Evolutionary conservation across 2,888 invertebrate species (phyloP), one percentile per base, ranked within the genome.

Genomic region (Ophion obscuratus): DNA sequence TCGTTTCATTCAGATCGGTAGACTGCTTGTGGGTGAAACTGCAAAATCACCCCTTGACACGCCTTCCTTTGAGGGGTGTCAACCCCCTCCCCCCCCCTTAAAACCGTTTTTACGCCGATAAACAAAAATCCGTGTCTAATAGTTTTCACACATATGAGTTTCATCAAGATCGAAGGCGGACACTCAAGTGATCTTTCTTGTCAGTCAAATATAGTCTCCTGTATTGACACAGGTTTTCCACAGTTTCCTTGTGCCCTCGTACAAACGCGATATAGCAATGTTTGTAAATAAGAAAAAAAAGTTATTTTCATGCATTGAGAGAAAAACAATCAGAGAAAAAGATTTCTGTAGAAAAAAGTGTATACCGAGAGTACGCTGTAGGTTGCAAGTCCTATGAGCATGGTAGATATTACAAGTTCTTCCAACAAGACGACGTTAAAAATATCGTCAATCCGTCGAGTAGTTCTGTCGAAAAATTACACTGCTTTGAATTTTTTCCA

Each of bases 371-470:
- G 67, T 27, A 85, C 44, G 68, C 77, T 81, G 59, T 87, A 87
- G 4, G 68, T 14, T 24, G 86, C 57, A 6, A 88, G 80, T 36
- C 82, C 87, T 11, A 88, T 77, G 20, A 86, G 76, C 20, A 87
- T 67, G 7, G 85, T 87, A 1, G 83, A 85, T 27, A 81, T 82
- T 1, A 85, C 27, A 4, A 88, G 71, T 84, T 87, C 87, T 40
- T 76, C 81, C 44, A 87, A 61, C 24, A 88, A 59, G 78, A 78
- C 79, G 14, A 83, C 31, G 68, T 86, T 71, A 2, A 85, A 85
- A 66, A 86, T 74, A 73, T 82, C 83, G 24, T 87, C 83, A 20
- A 88, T 81, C 62, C 74, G 61, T 61, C 47, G 75, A 7, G 83
- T 77, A n/a, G 78, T 85, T 47, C 87, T 87, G 27, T 64, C 24